These are phyloP conservation scores for Mallateleia sp. DNA, from an alignment of 2,888 invertebrate species.

Conservation along the genomic window DNA sequence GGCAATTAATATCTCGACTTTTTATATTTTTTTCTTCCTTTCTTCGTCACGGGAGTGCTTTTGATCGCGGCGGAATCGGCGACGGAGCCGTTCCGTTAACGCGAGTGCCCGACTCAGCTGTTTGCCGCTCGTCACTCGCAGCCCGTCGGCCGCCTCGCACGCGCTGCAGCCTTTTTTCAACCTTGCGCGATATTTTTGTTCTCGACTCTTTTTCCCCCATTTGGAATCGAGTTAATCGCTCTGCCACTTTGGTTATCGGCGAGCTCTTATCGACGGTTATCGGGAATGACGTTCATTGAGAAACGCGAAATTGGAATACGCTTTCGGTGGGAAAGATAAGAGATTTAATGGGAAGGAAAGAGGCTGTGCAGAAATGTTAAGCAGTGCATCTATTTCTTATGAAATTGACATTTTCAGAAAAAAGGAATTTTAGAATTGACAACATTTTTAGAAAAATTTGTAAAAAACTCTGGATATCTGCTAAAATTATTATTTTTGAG, in stretches of 20 bases:
- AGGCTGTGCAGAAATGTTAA: no score
- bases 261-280: neutral
- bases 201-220: no score
- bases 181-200: constrained; percentile 12
- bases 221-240: neutral
- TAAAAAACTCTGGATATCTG: no score
- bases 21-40: constrained; percentile 1
- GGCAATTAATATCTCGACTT: constrained; percentile 58
- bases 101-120: constrained; percentile 86
- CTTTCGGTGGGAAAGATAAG: constrained; percentile 4
- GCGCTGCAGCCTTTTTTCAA: constrained; percentile 21
- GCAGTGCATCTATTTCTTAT: no score
- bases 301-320: constrained; percentile 1
- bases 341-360: neutral
- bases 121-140: constrained; percentile 84
- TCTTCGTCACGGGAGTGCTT: constrained; percentile 33
- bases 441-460: no score
- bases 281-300: constrained; percentile 4
- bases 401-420: no score
- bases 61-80: constrained; percentile 69
- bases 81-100: constrained; percentile 60
- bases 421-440: no score
- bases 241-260: neutral
- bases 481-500: no score
- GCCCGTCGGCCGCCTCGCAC: constrained; percentile 64